A percentile compares a stretch with the other conserved stretches of the same genome.
These are phyloP conservation scores for Motacilla tschutschensis DNA, from an alignment of 2,113 vertebrate genomes.

Conservation along the genomic window DNA sequence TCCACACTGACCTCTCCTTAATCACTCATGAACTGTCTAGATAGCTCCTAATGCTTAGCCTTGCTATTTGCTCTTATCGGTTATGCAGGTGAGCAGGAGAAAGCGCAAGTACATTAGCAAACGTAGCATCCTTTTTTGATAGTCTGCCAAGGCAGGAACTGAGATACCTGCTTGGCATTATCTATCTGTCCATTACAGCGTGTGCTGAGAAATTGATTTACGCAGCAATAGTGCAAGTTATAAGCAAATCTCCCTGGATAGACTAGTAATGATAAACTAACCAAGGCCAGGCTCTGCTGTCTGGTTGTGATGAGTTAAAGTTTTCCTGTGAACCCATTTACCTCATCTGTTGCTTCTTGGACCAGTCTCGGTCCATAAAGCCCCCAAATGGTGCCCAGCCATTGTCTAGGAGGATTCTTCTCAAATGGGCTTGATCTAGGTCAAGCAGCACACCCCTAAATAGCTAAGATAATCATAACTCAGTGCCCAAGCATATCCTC, in stretches of 20 bases:
- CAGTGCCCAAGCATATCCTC: background rate
- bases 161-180: background rate
- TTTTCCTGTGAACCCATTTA: background rate
- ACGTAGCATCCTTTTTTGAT: background rate
- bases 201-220: background rate
- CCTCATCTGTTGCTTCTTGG: background rate
- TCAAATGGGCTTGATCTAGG: background rate
- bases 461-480: fast-evolving
- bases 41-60: background rate
- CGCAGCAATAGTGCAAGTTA: background rate
- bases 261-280: background rate
- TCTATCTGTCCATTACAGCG: background rate
- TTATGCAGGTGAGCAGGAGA: background rate
- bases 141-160: background rate
- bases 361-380: background rate
- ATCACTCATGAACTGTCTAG: background rate
- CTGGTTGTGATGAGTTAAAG: background rate
- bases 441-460: background rate
- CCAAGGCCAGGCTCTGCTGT: background rate
- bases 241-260: background rate
- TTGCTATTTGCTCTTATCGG: background rate
- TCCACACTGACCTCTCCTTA: background rate
- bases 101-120: background rate
- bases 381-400: fast-evolving
- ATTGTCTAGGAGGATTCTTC: background rate